A percentile compares a stretch with the other conserved stretches of the same genome.
Evolutionary conservation across 2,888 invertebrate genomes (phyloP).

Genomic region (Villa cingulata): DNA sequence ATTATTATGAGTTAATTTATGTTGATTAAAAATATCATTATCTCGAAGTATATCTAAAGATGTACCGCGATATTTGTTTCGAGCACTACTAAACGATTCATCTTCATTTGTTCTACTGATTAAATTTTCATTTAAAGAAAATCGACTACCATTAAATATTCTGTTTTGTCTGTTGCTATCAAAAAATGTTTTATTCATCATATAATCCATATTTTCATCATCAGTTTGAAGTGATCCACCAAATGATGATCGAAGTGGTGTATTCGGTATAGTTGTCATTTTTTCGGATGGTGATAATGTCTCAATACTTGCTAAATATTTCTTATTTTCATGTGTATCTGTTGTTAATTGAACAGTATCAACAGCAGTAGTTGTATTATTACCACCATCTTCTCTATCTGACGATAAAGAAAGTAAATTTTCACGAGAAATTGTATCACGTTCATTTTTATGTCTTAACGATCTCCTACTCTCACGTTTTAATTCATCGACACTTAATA

Average conservation of each 20-base stretch:
- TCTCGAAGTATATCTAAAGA: constrained; percentile 26
- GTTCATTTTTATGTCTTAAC: constrained; percentile 27
- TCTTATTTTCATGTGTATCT: constrained; percentile 12
- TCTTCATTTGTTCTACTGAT: constrained; percentile 23
- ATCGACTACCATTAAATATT: constrained; percentile 26
- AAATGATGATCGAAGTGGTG: constrained; percentile 16
- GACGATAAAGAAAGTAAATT: constrained; percentile 32
- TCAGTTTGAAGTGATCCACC: constrained; percentile 19
- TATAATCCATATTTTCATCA: constrained; percentile 19
- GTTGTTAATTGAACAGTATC: no score
- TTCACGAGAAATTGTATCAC: constrained; percentile 28
- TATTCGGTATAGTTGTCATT: constrained; percentile 11
- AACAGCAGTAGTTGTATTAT: background rate
- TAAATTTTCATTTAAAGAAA: constrained; percentile 32
- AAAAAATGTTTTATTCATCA: background rate
- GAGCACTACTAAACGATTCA: constrained; percentile 21
- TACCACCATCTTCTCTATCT: constrained; percentile 6
- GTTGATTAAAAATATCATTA: constrained; percentile 15
- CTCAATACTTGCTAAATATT: constrained; percentile 31
- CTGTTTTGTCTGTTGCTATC: background rate
- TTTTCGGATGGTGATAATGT: constrained; percentile 34
- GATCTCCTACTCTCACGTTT: constrained; percentile 32
- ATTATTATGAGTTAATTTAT: background rate
- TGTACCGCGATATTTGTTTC: constrained; percentile 25
- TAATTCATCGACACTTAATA: constrained; percentile 28